These are phyloP conservation scores for Eupeodes corollae DNA, from an alignment of 1,140 invertebrate species.

Conservation along the genomic window DNA sequence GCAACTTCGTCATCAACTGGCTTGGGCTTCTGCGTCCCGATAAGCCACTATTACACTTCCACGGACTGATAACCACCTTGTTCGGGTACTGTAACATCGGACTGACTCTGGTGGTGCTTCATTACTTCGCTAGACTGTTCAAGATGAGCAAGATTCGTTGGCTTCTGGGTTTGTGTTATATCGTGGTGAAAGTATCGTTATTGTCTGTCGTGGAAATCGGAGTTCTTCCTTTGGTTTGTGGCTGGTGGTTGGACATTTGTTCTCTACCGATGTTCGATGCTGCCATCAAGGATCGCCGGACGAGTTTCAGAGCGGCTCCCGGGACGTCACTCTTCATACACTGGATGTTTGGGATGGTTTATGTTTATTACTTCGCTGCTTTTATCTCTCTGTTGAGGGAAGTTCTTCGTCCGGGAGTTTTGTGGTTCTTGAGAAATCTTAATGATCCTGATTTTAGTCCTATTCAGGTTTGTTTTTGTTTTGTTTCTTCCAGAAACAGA, in stretches of 20 bases:
- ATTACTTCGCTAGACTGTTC: constrained; percentile 63
- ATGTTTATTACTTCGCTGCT: constrained; percentile 98
- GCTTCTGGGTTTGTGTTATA: constrained; percentile 86
- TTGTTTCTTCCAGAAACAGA: not conserved
- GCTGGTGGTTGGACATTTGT: constrained; percentile 99
- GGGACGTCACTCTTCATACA: constrained; percentile 97
- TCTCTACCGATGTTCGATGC: constrained; percentile 92
- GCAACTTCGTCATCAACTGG: constrained; percentile 66
- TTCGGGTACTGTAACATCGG: constrained; percentile 90
- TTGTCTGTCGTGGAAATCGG: constrained; percentile 91
- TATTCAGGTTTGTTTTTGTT: constrained; percentile 58
- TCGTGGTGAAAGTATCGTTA: constrained; percentile 92
- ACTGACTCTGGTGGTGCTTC: constrained; percentile 68
- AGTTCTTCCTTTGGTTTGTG: constrained; percentile 90
- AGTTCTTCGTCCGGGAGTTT: constrained; percentile 85
- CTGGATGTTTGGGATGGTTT: constrained; percentile 99
- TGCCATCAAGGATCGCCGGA: constrained; percentile 74
- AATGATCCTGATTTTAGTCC: constrained; percentile 99
- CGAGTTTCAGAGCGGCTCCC: constrained; percentile 77
- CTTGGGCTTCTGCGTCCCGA: constrained; percentile 67
- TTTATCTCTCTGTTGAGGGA: constrained; percentile 89
- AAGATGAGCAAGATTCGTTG: constrained; percentile 69
- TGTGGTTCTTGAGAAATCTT: constrained; percentile 94
- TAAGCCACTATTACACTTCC: constrained; percentile 70
- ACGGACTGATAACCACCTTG: constrained; percentile 83